Base-by-base conservation (phyloP, 2,797 vertebrate species). In the Xenopus petersii region DNA sequence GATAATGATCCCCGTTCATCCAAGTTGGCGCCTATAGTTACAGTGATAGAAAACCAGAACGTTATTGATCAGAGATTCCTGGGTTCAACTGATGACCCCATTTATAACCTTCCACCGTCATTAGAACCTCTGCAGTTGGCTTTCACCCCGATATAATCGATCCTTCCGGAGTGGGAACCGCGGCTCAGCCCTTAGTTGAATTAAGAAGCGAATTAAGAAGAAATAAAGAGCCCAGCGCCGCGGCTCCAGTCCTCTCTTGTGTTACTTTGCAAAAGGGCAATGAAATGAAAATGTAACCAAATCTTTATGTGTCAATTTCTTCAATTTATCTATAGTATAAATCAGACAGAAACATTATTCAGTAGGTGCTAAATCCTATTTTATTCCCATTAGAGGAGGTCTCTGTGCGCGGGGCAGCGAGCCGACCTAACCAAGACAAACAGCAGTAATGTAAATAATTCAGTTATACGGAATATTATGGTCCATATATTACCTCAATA, bases 321-420 rank as follows among this genome's bases (percentile, higher is more conserved):
- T 67, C 75, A 78, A 78, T 78, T 78, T 78, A 78, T 78, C 75
- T 78, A 78, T 73, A 69, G 75, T 69, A 78, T 78, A 78, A 69
- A 73, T 71, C 65, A 69, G 75, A 78, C 75, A 78, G 75, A 78
- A 78, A 78, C 75, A 78, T 78, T 78, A 78, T 78, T 78, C 75
- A 73, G 70, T 70, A 59, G 61, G 75, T 73, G 75, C 70, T 78
- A 78, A 78, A 78, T 78, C 42, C 75, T 78, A 78, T 78, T 78
- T 78, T 78, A 78, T 67, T 78, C 75, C 75, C 75, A 78, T 78
- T 78, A 78, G 75, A 69, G 75, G 58, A 78, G 75, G 65, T 69
- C 64, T 73, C 65, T 73, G 71, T 51, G 75, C 73, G 63, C 59
- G 42, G 66, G 59, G 64, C 24, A 51, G 21, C 10, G 60, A 68